These are phyloP conservation scores for Hyppa rectilinea DNA, from an alignment of 2,888 invertebrate genomes.

Conservation along the genomic window DNA sequence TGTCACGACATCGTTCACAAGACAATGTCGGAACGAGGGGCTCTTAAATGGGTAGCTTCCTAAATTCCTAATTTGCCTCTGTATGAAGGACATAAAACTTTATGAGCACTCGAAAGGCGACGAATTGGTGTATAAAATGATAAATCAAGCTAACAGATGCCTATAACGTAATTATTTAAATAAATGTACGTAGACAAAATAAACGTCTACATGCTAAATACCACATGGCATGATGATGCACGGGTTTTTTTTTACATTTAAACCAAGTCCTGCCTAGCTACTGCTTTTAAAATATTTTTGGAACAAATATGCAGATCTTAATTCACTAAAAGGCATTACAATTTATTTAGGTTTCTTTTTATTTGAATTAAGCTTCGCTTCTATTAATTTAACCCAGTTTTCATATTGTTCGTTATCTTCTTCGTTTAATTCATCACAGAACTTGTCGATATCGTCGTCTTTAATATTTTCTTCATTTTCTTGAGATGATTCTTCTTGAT, in stretches of 20 bases:
- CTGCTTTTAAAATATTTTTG: neutral
- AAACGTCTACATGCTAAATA: constrained; percentile 29
- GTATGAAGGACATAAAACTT: constrained; percentile 15
- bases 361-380: constrained; percentile 80
- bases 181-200: constrained; percentile 28
- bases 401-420: constrained; percentile 85
- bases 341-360: constrained; percentile 73
- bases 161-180: constrained; percentile 6
- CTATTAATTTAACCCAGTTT: constrained; percentile 85
- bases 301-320: constrained; percentile 2
- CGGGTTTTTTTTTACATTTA: constrained; percentile 27
- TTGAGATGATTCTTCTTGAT: constrained; percentile 63
- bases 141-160: neutral
- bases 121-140: constrained; percentile 6
- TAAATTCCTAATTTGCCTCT: constrained; percentile 54
- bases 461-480: constrained; percentile 79
- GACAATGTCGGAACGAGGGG: constrained; percentile 54
- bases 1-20: constrained; percentile 30
- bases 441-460: constrained; percentile 87
- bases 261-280: neutral
- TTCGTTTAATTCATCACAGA: constrained; percentile 84
- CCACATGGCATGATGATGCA: constrained; percentile 36
- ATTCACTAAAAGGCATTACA: constrained; percentile 4
- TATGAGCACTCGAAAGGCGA: constrained; percentile 3
- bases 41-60: constrained; percentile 54